Base-by-base conservation (phyloP, 2,797 vertebrate genomes). In the Leptodactylus fallax region DNA sequence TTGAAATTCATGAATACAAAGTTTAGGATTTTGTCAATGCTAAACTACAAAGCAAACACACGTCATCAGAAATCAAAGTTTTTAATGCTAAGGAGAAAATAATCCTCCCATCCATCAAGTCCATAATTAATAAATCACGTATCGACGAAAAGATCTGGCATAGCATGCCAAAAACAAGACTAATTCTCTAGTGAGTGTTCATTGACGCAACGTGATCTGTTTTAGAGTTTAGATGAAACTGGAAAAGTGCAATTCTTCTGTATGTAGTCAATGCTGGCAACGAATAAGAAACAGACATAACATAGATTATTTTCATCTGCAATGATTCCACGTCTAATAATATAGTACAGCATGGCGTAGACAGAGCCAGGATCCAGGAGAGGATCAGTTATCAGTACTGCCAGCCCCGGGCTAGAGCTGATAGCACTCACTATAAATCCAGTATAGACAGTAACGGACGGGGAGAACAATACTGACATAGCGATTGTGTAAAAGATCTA, bases 1-100 rank as follows among this genome's bases (percentile, higher is more conserved):
- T 89, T 89, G 17, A 89, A 85, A 89, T 71, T 77, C 11, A 78
- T 78, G 21, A 77, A 86, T 86, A 89, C 88, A 89, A 83, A 89
- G 53, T 69, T 56, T 74, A 53, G 27, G 45, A 55, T 81, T 53
- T 77, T 10, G 36, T 36, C 36, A 36, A 2, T 36, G 36, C 71
- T 89, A 89, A 81, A 82, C 79, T 86, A 82, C 79, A 85, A 89
- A 81, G 71, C 25, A 85, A 65, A 71, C 63, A 81, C 83, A 89
- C 84, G 81, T 21, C 78, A 74, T 49, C n/a, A 53, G 63, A 76
- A 88, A 84, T 47, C 53, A 60, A 8, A 61, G 12, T n/a, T 19
- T 72, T 53, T 47, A 76, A 65, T 63, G 71, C 53, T 49, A 83
- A 55, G 53, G 58, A 45, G 69, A 85, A 67, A 81, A 82, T 21